Evolutionary conservation across 2,888 invertebrate species (phyloP), one percentile per base, ranked within the genome.

Genomic region (Acrobasis suavella): DNA sequence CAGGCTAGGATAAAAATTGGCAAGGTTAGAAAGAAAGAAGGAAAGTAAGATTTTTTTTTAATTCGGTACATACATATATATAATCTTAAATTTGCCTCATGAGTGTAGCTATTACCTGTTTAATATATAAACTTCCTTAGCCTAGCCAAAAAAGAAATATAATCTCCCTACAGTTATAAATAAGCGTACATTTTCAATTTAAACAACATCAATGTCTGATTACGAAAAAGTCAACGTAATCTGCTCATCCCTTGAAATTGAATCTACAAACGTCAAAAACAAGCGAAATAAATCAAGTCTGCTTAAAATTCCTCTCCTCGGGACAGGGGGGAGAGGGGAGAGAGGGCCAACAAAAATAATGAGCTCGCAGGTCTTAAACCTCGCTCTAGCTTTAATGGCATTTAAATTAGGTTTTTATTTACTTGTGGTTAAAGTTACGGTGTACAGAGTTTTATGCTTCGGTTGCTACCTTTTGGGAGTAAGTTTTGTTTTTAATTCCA

Each of bases 381-480:
- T 83, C 78, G 77, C 69, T 90, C 85, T 85, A 87, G 84, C 82
- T 89, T 88, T 90, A 90, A 91, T 91, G 89, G 87, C 85, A 91
- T 91, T 90, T 91, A 89, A 90, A 91, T 91, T 87, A 88, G 88
- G 75, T 90, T 89, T 88, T 90, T 91, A 91, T 90, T 89, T 89
- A 87, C 85, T 78, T 76, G 69, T 42, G 39, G 55, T 51, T 22
- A 51, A n/a, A 37, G 37, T 38, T 5, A 14, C 54, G 54, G 52
- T 52, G 52, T 9, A 32, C 14, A 14, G 46, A 46, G 14, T 46
- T 32, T 32, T 32, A 32, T 32, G 32, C 32, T 32, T 32, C 32
- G 32, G 32, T 32, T 32, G 32, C 32, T 32, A 32, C 32, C 32
- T 32, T 32, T 6, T 32, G 32, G 32, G 32, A 5, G 32, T 7